These are phyloP conservation scores for Epinephelus cyanopodus DNA, from an alignment of 2,113 vertebrate species.

Conservation along the genomic window DNA sequence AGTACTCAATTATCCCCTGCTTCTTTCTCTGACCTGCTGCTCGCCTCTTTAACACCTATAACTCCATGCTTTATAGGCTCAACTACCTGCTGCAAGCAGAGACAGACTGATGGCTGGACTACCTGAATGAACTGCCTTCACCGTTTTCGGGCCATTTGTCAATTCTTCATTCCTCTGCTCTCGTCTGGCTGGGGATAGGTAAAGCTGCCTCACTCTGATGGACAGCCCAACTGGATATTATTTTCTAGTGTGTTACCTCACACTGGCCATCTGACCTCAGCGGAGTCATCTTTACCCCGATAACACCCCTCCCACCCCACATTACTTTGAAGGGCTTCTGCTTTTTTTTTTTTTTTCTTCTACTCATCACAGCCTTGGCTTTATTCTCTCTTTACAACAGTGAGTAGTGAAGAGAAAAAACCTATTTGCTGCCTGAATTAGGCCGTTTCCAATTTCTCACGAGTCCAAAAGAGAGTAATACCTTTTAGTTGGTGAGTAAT, in stretches of 20 bases:
- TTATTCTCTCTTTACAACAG: constrained; percentile 34
- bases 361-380: constrained; percentile 29
- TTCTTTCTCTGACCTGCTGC: constrained; percentile 70
- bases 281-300: constrained; percentile 52
- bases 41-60: constrained; percentile 75
- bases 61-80: constrained; percentile 78
- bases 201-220: constrained; percentile 65
- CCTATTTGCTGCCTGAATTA: constrained; percentile 52
- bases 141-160: constrained; percentile 78
- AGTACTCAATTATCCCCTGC: constrained; percentile 76
- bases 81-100: constrained; percentile 74
- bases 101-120: constrained; percentile 78
- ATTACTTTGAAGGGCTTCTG: constrained; percentile 2
- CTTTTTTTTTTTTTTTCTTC: constrained; percentile 20
- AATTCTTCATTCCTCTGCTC: constrained; percentile 78
- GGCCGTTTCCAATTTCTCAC: constrained; percentile 49
- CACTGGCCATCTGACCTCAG: constrained; percentile 59
- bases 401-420: constrained; percentile 25
- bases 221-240: constrained; percentile 63
- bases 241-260: constrained; percentile 62
- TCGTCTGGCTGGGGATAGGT: constrained; percentile 60
- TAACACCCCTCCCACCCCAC: constrained; percentile 24
- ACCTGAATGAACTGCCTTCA: constrained; percentile 81
- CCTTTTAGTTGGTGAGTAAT: constrained; percentile 47
- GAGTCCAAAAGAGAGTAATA: constrained; percentile 50